Base-by-base conservation (phyloP, 92 coral and sea anemone genomes). In the Hydrozoanthus gracilis region DNA sequence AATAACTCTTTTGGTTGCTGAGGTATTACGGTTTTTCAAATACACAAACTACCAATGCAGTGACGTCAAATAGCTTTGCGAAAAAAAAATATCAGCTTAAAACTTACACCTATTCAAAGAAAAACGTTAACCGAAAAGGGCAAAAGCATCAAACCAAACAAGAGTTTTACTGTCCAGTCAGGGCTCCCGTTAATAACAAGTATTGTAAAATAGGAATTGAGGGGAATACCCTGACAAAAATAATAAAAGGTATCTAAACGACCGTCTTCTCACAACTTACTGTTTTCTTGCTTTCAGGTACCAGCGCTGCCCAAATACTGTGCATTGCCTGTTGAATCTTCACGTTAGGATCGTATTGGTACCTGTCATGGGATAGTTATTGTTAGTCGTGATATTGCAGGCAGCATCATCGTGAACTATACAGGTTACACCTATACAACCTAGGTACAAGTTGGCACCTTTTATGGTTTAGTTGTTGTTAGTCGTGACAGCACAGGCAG, bases 271-370 rank as follows among this genome's bases (percentile, higher is more conserved):
- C n/a, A 45, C 44, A n/a, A 49, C 88, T 58, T 66, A 94, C 98
- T 86, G 98, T 92, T 72, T 90, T 92, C 88, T 94, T 94, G 6
- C 95, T 86, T 73, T 92, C 98, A 76, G 98, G 95, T 50, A 96
- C 99, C 17, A 96, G 87, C 0, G 99, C 96, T 2, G 94, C 95
- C 99, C 99, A 96, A 71, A 96, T 95, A 85, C 99, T 96, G 56
- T 94, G 89, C 99, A 96, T 96, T 3, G 99, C 98, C 83, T 96
- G 98, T 46, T 94, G 99, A 39, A 95, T 95, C 88, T 92, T 95
- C 75, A 83, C 86, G 70, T 93, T 95, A 8, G 99, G 99, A 44
- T 96, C 98, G 85, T 93, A 96, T 76, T 95, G 99, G 87, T 96
- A 96, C 64, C 99, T 96, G 82, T n/a, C 11, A 44, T 14, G 12